phyloP scores from a whole-genome alignment of 2,888 invertebrate genomes.

The Deroplatys truncata region DNA sequence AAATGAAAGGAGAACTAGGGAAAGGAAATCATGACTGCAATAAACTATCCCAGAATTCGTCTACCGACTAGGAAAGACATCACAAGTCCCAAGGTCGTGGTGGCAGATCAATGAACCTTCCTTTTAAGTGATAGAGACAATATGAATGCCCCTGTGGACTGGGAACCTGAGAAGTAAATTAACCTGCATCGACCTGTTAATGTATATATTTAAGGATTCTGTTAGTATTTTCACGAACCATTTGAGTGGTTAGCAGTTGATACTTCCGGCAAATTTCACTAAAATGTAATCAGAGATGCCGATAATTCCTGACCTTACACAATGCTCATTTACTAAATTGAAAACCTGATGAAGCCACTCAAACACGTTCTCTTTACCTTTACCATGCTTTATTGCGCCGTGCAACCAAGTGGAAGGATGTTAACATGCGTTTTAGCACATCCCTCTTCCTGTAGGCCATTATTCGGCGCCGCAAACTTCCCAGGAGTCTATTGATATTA shows the following conservation, averaged over 20 bases:
- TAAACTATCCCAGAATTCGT: too few species aligned
- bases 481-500: neutral
- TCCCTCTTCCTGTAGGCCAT: neutral
- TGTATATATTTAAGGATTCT: too few species aligned
- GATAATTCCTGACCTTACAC: neutral
- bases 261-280: neutral
- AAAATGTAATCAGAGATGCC: neutral
- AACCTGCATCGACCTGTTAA: too few species aligned
- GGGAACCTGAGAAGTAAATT: too few species aligned
- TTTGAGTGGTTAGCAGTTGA: neutral
- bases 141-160: too few species aligned
- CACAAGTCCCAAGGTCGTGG: too few species aligned
- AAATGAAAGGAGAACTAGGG: too few species aligned
- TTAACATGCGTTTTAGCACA: neutral
- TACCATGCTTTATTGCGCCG: neutral
- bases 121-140: too few species aligned
- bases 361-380: neutral
- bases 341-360: neutral
- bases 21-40: too few species aligned
- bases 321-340: conserved; percentile 1
- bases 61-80: too few species aligned
- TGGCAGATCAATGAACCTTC: too few species aligned
- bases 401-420: neutral
- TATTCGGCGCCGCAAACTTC: neutral
- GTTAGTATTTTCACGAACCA: too few species aligned